A percentile compares a stretch with the other conserved stretches of the same genome.
phyloP scores from a whole-genome alignment of 2,888 invertebrate genomes.

The Eupithecia tripunctaria region DNA sequence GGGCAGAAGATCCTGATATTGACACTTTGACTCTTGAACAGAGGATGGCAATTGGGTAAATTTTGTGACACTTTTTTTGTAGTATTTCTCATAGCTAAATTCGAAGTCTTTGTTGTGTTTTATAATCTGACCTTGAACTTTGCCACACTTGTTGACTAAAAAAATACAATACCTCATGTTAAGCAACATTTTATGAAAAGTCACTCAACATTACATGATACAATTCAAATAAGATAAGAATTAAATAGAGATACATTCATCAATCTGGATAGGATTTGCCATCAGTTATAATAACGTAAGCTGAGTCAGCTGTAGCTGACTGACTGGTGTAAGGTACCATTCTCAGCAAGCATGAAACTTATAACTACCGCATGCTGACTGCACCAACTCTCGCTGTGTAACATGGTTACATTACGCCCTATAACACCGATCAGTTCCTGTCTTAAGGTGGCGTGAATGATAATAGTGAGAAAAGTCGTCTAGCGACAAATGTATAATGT shows the following conservation, averaged over 20 bases:
- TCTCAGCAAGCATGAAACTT: no score
- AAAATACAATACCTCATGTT: background rate
- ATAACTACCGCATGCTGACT: no score
- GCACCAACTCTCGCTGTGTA: no score
- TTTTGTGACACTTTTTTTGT: background rate
- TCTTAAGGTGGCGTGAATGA: background rate
- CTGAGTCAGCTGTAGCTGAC: no score
- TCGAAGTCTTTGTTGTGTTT: background rate
- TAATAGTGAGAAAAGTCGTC: background rate
- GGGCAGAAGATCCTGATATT: conserved; percentile 87
- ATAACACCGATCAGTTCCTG: no score
- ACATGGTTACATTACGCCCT: no score
- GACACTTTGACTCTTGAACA: conserved; percentile 87
- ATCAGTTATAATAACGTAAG: no score
- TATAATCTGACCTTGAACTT: background rate
- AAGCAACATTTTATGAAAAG: background rate
- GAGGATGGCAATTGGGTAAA: conserved; percentile 90
- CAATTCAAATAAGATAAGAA: background rate
- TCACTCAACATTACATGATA: background rate
- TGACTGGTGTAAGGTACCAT: no score
- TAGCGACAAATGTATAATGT: background rate
- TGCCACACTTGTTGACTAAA: background rate
- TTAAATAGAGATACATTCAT: no score
- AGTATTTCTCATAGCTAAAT: background rate
- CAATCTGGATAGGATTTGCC: no score